Conservation (phyloP, 2,888 invertebrate genomes). For the Rhingia campestris region DNA sequence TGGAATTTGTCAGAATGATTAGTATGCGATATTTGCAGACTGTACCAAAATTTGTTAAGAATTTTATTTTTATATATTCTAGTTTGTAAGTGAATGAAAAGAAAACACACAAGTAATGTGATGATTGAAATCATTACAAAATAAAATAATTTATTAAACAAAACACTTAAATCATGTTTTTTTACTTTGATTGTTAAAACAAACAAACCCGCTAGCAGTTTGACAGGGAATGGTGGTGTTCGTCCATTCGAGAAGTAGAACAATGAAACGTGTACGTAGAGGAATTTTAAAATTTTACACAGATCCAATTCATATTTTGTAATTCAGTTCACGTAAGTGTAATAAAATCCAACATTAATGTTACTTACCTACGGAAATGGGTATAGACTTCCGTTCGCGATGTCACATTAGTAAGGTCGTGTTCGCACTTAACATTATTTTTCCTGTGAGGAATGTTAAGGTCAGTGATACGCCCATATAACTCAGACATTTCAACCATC, state of each 20-base stretch:
- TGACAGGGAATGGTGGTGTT: too few species aligned
- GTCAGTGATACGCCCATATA: not conserved
- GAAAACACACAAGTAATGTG: constrained; percentile 17
- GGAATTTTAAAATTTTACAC: too few species aligned
- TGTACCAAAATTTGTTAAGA: constrained; percentile 64
- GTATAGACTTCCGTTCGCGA: constrained; percentile 4
- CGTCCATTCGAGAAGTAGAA: too few species aligned
- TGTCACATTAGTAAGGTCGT: too few species aligned
- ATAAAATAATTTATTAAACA: constrained; percentile 71
- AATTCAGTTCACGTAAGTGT: constrained; percentile 8
- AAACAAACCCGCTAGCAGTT: not conserved
- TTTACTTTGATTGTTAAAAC: not conserved
- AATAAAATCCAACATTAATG: not conserved
- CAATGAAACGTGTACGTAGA: too few species aligned
- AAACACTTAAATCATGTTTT: constrained; percentile 39
- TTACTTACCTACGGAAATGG: constrained; percentile 4
- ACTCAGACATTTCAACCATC: too few species aligned
- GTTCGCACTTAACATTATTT: too few species aligned
- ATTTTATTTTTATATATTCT: constrained; percentile 39
- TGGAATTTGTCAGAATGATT: constrained; percentile 77
- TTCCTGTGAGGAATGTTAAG: not conserved
- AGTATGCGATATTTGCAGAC: constrained; percentile 81
- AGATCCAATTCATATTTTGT: too few species aligned
- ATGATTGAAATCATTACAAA: constrained; percentile 53
- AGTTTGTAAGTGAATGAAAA: constrained; percentile 43